Evolutionary conservation across 2,888 invertebrate genomes (phyloP).

Genomic region (Zygogramma bicolorata): DNA sequence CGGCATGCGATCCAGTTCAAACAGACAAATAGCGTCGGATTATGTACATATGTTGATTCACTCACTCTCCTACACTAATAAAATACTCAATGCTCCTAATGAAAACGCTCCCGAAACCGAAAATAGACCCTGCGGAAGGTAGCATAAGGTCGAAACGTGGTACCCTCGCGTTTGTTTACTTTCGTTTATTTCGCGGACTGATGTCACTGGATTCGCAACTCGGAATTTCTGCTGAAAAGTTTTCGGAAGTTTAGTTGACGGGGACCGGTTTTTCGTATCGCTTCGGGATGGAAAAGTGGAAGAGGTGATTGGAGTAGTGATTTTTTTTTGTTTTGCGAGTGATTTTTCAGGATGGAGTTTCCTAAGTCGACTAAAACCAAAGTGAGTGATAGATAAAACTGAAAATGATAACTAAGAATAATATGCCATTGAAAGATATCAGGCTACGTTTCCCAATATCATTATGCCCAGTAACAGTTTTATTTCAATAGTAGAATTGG

Average conservation of each 20-base stretch:
- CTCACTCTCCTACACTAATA: slow-evolving; percentile 58
- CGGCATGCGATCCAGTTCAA: slow-evolving; percentile 31
- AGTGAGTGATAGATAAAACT: slow-evolving; percentile 33
- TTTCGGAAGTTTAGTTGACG: slow-evolving; percentile 11
- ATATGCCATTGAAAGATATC: too few species aligned
- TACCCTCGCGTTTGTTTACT: slow-evolving; percentile 50
- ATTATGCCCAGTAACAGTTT: too few species aligned
- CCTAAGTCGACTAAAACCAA: slow-evolving; percentile 42
- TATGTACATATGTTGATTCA: slow-evolving; percentile 56
- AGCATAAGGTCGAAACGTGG: slow-evolving; percentile 35
- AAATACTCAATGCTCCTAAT: slow-evolving; percentile 50
- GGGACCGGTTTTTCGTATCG: slow-evolving; percentile 16
- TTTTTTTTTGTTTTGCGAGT: background rate
- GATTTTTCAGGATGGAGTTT: slow-evolving; percentile 29
- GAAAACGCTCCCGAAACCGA: slow-evolving; percentile 35
- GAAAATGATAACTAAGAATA: background rate
- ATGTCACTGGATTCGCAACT: slow-evolving; percentile 52
- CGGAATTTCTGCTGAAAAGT: slow-evolving; percentile 18
- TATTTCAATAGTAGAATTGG: too few species aligned
- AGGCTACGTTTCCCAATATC: too few species aligned
- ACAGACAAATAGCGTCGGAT: slow-evolving; percentile 36
- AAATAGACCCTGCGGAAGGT: slow-evolving; percentile 46
- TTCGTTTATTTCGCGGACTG: slow-evolving; percentile 59
- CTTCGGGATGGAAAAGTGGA: slow-evolving; percentile 2
- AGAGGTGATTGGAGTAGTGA: background rate